Evolutionary conservation across 2,888 invertebrate genomes (phyloP), one percentile per base, ranked within the genome.

Genomic region (Agriotes lineatus): DNA sequence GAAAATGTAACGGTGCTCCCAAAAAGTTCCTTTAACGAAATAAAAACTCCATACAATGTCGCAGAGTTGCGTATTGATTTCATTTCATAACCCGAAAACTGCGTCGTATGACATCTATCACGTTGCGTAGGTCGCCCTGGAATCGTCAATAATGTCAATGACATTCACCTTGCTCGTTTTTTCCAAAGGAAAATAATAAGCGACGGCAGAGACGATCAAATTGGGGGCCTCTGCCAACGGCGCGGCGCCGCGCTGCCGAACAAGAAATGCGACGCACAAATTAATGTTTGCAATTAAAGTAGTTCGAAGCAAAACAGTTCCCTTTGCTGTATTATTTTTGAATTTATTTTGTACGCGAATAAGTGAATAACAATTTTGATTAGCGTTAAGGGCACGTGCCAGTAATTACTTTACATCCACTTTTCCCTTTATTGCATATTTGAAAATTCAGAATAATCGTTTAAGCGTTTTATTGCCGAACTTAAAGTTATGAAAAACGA

Each of bases 1-100:
- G 39, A 56, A 45, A 39, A 12, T 42, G 50, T 45, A 44, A 56
- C 37, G 14, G 20, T 16, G 61, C 18, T 42, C 20, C 30, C 61
- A 44, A 22, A n/a, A 30, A 30, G 54, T 14, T 39, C 19, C 37
- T 50, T 50, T 59, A 12, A 39, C 42, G 37, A 19, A 61, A 61
- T 30, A 61, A 12, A 50, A 60, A 61, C 6, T 45, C 18, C 33
- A 22, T 3, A 50, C 61, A 39, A 44, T 33, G 33, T 1, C 45
- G 59, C 22, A 59, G 30, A 45, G 35, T 59, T 30, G 12, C 9
- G 25, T 56, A 56, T 39, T 56, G 56, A 35, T 56, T 56, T 56
- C 37, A 39, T 37, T 56, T 56, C 12, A 56, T 2, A 39, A 39
- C 39, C 59, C 35, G 56, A 20, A 59, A 59, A 59, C 19, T 59